These are phyloP conservation scores for Raillietiella orientalis DNA, from an alignment of 2,888 invertebrate genomes.

Conservation along the genomic window DNA sequence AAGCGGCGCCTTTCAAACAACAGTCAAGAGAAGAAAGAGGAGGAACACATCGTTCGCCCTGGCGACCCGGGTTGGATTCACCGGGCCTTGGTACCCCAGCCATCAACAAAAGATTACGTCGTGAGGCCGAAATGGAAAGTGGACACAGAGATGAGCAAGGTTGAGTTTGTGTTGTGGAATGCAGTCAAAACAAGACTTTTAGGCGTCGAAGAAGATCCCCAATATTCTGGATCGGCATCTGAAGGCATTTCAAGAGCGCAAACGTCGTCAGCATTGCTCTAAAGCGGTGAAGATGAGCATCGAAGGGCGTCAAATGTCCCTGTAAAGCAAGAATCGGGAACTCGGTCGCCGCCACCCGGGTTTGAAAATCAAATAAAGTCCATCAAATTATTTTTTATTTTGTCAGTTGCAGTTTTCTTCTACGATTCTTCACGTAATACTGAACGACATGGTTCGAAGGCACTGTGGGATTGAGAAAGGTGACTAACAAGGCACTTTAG, in stretches of 20 bases:
- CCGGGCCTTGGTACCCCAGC: constrained; percentile 71
- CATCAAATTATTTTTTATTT: too few relatives aligned
- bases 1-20: constrained; percentile 13
- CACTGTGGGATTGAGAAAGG: too few relatives aligned
- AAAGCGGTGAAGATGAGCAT: constrained; percentile 81
- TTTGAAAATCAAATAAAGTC: too few relatives aligned
- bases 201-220: too few relatives aligned
- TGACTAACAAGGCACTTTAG: too few relatives aligned
- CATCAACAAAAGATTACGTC: constrained; percentile 87
- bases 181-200: too few relatives aligned
- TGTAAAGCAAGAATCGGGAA: constrained; percentile 20
- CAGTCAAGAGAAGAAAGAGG: constrained; percentile 2
- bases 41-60: constrained; percentile 22
- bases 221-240: too few relatives aligned
- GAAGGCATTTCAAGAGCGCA: constrained; percentile 62
- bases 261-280: constrained; percentile 35
- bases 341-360: too few relatives aligned
- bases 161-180: too few relatives aligned
- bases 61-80: constrained; percentile 88
- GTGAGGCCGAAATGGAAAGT: constrained; percentile 66
- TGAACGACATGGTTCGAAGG: too few relatives aligned
- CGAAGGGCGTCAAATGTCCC: constrained; percentile 81
- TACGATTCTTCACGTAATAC: too few relatives aligned
- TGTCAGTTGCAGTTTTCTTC: too few relatives aligned
- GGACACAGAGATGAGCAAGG: constrained; percentile 34